Evolutionary conservation across 2,797 vertebrate species (phyloP).

Genomic region (Toxotes lorentzi): DNA sequence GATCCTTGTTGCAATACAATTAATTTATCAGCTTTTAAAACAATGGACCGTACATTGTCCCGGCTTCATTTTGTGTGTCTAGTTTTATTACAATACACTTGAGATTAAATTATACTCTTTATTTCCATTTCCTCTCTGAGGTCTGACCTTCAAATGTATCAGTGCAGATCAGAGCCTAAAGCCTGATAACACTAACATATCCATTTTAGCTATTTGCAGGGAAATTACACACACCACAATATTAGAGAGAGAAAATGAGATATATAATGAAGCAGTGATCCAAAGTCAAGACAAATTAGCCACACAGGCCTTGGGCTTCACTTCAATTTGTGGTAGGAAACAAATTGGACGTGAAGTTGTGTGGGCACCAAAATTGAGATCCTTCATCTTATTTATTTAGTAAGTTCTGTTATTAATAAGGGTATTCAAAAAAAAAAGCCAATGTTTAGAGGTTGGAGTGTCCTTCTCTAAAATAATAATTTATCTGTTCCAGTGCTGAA

Average conservation of each 20-base stretch:
- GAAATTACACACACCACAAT: constrained; percentile 68
- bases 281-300: constrained; percentile 60
- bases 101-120: constrained; percentile 78
- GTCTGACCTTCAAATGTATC: constrained; percentile 78
- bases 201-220: constrained; percentile 69
- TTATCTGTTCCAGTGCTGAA: constrained; percentile 11
- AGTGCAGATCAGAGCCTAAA: constrained; percentile 65
- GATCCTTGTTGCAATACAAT: constrained; percentile 64
- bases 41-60: constrained; percentile 29
- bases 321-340: constrained; percentile 63
- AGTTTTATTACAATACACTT: constrained; percentile 67
- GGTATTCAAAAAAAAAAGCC: constrained; percentile 41
- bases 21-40: constrained; percentile 69
- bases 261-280: constrained; percentile 73
- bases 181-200: constrained; percentile 68
- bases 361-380: constrained; percentile 56
- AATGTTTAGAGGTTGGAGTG: constrained; percentile 54
- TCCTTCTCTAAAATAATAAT: constrained; percentile 43
- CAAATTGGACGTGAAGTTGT: constrained; percentile 69
- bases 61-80: constrained; percentile 49
- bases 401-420: constrained; percentile 49
- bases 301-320: constrained; percentile 34
- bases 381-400: constrained; percentile 62
- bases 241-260: constrained; percentile 72
- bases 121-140: constrained; percentile 70